Conservation (phyloP, 2,888 invertebrate genomes). For the Cryptophagus acutangulus region DNA sequence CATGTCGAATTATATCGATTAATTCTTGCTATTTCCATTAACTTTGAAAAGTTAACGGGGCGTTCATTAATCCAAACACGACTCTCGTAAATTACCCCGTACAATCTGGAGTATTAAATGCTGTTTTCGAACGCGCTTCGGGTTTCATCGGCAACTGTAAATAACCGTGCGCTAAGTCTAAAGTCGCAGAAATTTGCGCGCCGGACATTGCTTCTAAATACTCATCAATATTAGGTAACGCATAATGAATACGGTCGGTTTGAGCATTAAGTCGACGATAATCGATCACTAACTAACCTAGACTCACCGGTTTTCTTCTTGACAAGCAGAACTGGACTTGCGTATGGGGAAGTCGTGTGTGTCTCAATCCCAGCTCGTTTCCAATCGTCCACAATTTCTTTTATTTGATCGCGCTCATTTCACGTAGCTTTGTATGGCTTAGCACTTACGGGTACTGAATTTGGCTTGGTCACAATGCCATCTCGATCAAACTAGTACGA, state of each 20-base stretch:
- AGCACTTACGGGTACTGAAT: conserved; percentile 9
- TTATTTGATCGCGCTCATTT: conserved; percentile 14
- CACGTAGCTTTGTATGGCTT: conserved; percentile 15
- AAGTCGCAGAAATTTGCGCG: conserved; percentile 4
- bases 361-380: conserved; percentile 16
- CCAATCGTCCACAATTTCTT: conserved; percentile 18
- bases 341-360: conserved; percentile 23
- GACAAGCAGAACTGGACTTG: conserved; percentile 24
- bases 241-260: conserved; percentile 3
- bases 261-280: conserved; percentile 9
- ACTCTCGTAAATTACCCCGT: conserved; percentile 1
- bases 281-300: conserved; percentile 10
- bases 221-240: conserved; percentile 4
- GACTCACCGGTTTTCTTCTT: conserved; percentile 26
- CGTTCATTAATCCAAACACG: conserved; percentile 3
- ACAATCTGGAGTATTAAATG: conserved; percentile 9
- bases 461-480: conserved; percentile 14
- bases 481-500: conserved; percentile 12
- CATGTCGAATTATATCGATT: no score
- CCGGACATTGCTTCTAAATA: conserved; percentile 1
- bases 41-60: no score
- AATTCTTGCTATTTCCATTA: no score
- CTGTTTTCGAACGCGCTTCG: conserved; percentile 6
- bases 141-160: conserved; percentile 8
- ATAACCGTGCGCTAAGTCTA: conserved; percentile 11